Evolutionary conservation across 2,888 invertebrate genomes (phyloP).

Genomic region (Tipula lateralis): DNA sequence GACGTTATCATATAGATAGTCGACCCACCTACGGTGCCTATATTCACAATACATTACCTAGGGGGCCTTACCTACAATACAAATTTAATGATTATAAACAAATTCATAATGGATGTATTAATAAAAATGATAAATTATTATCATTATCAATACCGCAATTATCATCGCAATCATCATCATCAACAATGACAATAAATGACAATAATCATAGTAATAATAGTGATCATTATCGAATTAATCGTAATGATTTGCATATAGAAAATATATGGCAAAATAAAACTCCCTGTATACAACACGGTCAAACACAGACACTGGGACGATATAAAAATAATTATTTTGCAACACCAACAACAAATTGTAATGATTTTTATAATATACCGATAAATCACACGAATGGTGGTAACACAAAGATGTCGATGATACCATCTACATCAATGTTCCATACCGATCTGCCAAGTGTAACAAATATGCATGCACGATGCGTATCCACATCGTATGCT

Average conservation of each 20-base stretch:
- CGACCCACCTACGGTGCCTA: constrained; percentile 39
- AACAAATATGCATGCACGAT: background rate
- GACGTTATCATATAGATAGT: constrained; percentile 28
- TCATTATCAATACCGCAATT: constrained; percentile 31
- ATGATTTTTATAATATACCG: background rate
- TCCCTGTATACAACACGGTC: background rate
- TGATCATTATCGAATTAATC: background rate
- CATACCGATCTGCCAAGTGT: background rate
- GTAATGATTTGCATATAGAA: constrained; percentile 30
- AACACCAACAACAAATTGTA: background rate
- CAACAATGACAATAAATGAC: constrained; percentile 31
- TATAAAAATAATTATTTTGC: constrained; percentile 31
- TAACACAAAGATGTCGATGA: background rate
- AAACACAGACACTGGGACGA: constrained; percentile 33
- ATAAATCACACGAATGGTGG: background rate
- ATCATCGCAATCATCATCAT: constrained; percentile 29
- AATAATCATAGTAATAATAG: constrained; percentile 9
- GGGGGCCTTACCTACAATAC: constrained; percentile 39
- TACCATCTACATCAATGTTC: background rate
- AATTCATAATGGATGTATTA: constrained; percentile 26
- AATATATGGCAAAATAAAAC: background rate
- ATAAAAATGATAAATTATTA: constrained; percentile 30
- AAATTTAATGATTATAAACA: constrained; percentile 37
- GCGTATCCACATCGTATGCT: background rate
- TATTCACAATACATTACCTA: constrained; percentile 37